These are phyloP conservation scores for Nomia melanderi DNA, from an alignment of 1,140 invertebrate species.

Conservation along the genomic window DNA sequence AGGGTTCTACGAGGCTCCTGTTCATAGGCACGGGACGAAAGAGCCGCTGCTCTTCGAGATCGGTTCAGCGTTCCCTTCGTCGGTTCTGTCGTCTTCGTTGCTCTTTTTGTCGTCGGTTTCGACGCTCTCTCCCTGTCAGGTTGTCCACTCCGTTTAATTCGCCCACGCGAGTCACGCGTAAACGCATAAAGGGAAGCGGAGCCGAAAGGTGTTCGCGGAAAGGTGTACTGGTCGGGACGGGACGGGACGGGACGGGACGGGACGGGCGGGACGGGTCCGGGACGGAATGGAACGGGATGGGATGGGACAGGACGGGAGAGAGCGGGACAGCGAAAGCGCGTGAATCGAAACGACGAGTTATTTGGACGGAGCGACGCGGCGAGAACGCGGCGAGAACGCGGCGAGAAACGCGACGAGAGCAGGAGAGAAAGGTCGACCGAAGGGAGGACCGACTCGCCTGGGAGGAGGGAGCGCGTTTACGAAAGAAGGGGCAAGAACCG, in stretches of 20 bases:
- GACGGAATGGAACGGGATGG: background rate
- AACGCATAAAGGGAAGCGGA: slow-evolving; percentile 62
- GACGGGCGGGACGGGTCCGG: background rate
- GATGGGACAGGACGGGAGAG: background rate
- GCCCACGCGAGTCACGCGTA: slow-evolving; percentile 64
- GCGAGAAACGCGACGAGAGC: slow-evolving; percentile 6
- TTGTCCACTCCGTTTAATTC: slow-evolving; percentile 60
- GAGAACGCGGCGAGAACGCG: background rate
- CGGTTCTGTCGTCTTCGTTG: background rate
- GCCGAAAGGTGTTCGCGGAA: slow-evolving; percentile 50
- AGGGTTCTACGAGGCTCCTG: slow-evolving; percentile 44
- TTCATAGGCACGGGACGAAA: slow-evolving; percentile 45
- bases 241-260: background rate
- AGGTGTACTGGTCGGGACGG: slow-evolving; percentile 1
- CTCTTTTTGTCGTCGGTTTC: background rate
- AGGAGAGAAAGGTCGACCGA: slow-evolving; percentile 28
- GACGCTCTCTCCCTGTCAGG: slow-evolving; percentile 27
- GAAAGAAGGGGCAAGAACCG: slow-evolving; percentile 70
- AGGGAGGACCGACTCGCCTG: slow-evolving; percentile 22
- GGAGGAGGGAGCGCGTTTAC: slow-evolving; percentile 17
- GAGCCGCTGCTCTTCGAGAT: slow-evolving; percentile 27
- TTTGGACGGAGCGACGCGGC: slow-evolving; percentile 1
- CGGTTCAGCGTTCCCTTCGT: background rate
- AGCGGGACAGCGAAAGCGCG: slow-evolving; percentile 18
- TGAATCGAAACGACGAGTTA: background rate